These are phyloP conservation scores for Sphaerophoria rueppellii DNA, from an alignment of 2,888 invertebrate species.

Conservation along the genomic window DNA sequence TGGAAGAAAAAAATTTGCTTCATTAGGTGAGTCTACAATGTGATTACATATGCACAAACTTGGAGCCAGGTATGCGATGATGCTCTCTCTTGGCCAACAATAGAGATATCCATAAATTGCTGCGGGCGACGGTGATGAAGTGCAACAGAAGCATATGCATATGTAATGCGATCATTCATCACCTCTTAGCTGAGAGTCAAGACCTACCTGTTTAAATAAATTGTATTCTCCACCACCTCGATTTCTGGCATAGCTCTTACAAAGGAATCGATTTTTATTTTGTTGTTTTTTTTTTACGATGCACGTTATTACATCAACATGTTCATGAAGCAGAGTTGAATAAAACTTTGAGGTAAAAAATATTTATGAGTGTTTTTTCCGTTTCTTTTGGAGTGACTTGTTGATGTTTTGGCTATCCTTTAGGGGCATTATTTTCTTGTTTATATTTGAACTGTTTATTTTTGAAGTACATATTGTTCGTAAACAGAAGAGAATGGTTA, in stretches of 20 bases:
- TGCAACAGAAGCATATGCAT: too few relatives aligned
- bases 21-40: too few relatives aligned
- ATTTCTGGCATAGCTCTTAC: constrained; percentile 27
- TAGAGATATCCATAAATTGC: too few relatives aligned
- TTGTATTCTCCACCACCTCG: constrained; percentile 31
- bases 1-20: neutral
- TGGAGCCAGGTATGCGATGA: too few relatives aligned
- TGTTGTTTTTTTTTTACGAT: constrained; percentile 37
- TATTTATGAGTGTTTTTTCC: neutral
- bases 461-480: too few relatives aligned
- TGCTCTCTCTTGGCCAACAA: too few relatives aligned
- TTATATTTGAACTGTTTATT: too few relatives aligned
- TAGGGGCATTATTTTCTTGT: neutral
- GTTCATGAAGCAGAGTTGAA: constrained; percentile 2
- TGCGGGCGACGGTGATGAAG: too few relatives aligned
- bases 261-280: constrained; percentile 41
- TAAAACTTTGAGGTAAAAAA: constrained; percentile 18
- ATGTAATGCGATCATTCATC: too few relatives aligned
- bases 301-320: constrained; percentile 3
- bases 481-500: too few relatives aligned
- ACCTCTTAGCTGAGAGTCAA: neutral
- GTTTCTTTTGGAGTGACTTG: neutral
- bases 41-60: too few relatives aligned
- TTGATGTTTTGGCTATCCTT: neutral
- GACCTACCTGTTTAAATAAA: constrained; percentile 26